phyloP scores from a whole-genome alignment of 2,797 vertebrate species.

The Onychomys arenicola region DNA sequence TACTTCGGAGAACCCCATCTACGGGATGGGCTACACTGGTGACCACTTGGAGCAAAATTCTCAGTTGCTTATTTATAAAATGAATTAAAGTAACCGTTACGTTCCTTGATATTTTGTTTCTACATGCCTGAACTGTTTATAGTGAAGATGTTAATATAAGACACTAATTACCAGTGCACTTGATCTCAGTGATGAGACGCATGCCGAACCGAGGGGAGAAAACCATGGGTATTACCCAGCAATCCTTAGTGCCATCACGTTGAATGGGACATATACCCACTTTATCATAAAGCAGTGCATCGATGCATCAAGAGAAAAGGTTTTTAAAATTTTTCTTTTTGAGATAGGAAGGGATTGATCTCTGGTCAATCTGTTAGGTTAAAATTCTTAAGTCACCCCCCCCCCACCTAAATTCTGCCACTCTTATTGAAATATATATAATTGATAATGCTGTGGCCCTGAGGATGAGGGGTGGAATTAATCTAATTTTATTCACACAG shows the following conservation, averaged over 20 bases:
- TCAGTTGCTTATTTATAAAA: slow-evolving; percentile 94
- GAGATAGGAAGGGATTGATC: slow-evolving; percentile 33
- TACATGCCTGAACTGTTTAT: slow-evolving; percentile 87
- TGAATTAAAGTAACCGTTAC: slow-evolving; percentile 92
- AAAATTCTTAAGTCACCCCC: slow-evolving; percentile 64
- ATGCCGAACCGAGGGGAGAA: slow-evolving; percentile 78
- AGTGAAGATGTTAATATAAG: slow-evolving; percentile 83
- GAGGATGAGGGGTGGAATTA: slow-evolving; percentile 60
- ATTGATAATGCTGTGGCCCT: slow-evolving; percentile 40
- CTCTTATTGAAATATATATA: slow-evolving; percentile 48
- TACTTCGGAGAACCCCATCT: slow-evolving; percentile 91
- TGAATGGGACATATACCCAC: slow-evolving; percentile 68
- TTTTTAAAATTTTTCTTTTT: background rate
- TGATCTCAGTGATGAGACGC: slow-evolving; percentile 79
- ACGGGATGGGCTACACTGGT: slow-evolving; percentile 91
- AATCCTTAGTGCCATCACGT: slow-evolving; percentile 63
- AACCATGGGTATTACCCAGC: slow-evolving; percentile 78
- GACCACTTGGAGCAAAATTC: slow-evolving; percentile 90
- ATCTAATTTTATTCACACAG: slow-evolving; percentile 65
- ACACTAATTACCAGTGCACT: slow-evolving; percentile 79
- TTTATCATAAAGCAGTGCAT: slow-evolving; percentile 57
- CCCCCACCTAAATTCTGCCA: slow-evolving; percentile 67
- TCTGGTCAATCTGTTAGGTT: slow-evolving; percentile 72
- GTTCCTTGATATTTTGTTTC: slow-evolving; percentile 86
- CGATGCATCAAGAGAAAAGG: slow-evolving; percentile 70